Base-by-base conservation (phyloP, 2,888 invertebrate species). In the Druceiella hillmani region DNA sequence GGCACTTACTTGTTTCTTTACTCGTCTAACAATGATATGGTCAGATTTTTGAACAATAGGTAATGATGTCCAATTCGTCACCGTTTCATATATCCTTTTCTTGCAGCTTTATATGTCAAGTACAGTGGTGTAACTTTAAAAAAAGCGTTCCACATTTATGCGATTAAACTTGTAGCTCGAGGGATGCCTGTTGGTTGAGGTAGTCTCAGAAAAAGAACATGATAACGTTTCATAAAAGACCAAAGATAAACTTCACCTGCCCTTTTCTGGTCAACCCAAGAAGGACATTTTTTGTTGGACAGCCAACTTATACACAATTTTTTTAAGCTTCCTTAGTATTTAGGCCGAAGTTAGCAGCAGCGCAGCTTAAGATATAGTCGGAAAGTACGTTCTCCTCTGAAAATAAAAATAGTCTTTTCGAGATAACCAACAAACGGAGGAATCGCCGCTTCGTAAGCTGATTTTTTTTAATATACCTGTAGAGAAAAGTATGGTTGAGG, bases 271-370 rank as follows among this genome's bases (percentile, higher is more conserved):
- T n/a, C n/a, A n/a, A n/a, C n/a, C n/a, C 27, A 27, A 27, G 27
- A 27, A 27, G 27, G 10, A 27, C 10, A 12, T 10, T 5, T 10
- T 27, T 27, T 27, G 9, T 27, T 27, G 5, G 5, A 27, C 27
- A 27, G 27, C 27, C 27, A 27, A 27, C 27, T 12, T 27, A 27
- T 10, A 27, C 10, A 12, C 27, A 27, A 27, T 10, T 7, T 10
- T 27, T 27, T 12, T 27, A n/a, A 12, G 27, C 27, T 27, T 27
- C 27, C 27, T 27, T 27, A 10, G n/a, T n/a, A n/a, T n/a, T n/a
- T n/a, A n/a, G n/a, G 27, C 27, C 10, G 10, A 27, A 27, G 27
- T 27, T 27, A 27, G 27, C 27, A 27, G 27, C 27, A 27, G 27
- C 27, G 27, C 27, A 27, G 10, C 11, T 27, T 27, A 27, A 27